These are phyloP conservation scores for Drosophila helvetica DNA, from an alignment of 2,888 invertebrate species.

Conservation along the genomic window DNA sequence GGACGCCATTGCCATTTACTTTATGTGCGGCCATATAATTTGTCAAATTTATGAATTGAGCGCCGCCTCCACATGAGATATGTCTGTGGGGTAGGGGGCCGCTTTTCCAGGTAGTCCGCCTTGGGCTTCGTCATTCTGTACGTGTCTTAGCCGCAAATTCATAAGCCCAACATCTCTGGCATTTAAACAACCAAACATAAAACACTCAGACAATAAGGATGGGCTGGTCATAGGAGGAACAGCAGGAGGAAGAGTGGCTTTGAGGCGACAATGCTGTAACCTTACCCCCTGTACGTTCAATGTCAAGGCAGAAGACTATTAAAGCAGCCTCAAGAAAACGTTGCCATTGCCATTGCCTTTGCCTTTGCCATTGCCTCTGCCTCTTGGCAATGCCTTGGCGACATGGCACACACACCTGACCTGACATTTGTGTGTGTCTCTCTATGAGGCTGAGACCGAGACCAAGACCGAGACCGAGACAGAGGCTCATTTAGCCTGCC, in stretches of 20 bases:
- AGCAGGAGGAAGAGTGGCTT: conserved; percentile 8
- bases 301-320: conserved; percentile 69
- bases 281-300: conserved; percentile 60
- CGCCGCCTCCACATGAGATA: conserved; percentile 33
- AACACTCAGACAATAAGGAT: conserved; percentile 28
- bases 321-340: conserved; percentile 49
- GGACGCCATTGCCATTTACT: conserved; percentile 36
- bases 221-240: not conserved
- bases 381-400: conserved; percentile 6
- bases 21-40: conserved; percentile 52
- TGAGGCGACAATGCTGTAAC: conserved; percentile 40
- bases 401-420: conserved; percentile 44
- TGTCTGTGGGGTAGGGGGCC: not conserved
- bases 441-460: conserved; percentile 19
- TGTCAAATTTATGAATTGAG: conserved; percentile 54
- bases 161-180: conserved; percentile 60
- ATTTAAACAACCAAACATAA: conserved; percentile 68
- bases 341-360: conserved; percentile 34
- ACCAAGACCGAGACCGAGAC: not conserved
- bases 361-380: conserved; percentile 42
- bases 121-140: conserved; percentile 58
- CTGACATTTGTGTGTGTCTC: conserved; percentile 66
- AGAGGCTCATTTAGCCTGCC: conserved; percentile 68
- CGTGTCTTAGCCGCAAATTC: conserved; percentile 60
- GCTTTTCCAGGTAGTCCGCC: conserved; percentile 8